phyloP scores from a whole-genome alignment of 35 echinoderm and acorn worm genomes.

The Hemicentrotus pulcherrimus region DNA sequence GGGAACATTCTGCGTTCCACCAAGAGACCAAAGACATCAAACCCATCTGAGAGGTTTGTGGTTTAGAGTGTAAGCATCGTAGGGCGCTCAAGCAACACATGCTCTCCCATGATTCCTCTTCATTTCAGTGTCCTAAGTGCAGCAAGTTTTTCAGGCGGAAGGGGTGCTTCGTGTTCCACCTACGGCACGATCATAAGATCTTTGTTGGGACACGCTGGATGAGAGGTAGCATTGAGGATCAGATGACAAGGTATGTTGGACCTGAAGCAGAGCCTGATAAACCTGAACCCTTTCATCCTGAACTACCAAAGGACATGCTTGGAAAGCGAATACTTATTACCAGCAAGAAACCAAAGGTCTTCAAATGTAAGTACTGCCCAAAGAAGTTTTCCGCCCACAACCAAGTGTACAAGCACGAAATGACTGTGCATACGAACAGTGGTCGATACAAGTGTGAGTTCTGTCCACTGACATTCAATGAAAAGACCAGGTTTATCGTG shows the following conservation, averaged over 20 bases:
- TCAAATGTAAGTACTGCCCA: conserved; percentile 17
- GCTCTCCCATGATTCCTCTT: not conserved
- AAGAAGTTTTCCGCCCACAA: not conserved
- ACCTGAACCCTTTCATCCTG: not conserved
- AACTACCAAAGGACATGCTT: conserved; percentile 18
- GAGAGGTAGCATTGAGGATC: not conserved
- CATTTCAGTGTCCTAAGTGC: not conserved
- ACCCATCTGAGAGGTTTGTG: not conserved
- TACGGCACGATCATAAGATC: not conserved
- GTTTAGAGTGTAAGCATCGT: not conserved
- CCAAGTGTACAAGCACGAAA: conserved; percentile 3
- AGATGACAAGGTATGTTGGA: not conserved
- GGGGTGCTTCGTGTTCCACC: not conserved
- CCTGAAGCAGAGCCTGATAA: not conserved
- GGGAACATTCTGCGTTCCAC: not conserved
- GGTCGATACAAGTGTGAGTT: not conserved
- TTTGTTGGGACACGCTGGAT: not conserved
- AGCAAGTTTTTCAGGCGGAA: not conserved
- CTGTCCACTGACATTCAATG: not conserved
- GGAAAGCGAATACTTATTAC: not conserved
- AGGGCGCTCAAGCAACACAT: not conserved
- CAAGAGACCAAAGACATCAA: not conserved
- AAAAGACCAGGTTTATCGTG: not conserved
- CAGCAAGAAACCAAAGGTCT: not conserved
- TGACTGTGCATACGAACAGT: not conserved